phyloP scores from a whole-genome alignment of 2,797 vertebrate genomes.

The Gymnopithys bicolor region DNA sequence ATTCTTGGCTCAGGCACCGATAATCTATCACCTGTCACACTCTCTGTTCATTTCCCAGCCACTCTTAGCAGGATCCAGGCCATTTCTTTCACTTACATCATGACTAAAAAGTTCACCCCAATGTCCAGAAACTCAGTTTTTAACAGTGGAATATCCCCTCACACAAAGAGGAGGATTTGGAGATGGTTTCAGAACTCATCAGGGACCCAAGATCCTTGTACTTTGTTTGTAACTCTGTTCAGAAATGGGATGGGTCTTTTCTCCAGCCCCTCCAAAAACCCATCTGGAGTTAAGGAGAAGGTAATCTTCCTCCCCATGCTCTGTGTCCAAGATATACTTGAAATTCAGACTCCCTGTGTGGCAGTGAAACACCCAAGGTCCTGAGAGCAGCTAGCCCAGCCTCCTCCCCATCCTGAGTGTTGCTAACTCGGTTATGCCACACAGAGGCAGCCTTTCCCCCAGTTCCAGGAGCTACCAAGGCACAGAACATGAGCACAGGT shows the following conservation, averaged over 20 bases:
- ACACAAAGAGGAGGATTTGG: neutral
- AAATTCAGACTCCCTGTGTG: neutral
- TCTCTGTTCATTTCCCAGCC: neutral
- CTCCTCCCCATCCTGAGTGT: neutral
- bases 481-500: neutral
- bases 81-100: neutral
- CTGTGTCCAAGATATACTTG: neutral
- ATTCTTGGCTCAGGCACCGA: neutral
- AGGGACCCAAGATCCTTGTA: neutral
- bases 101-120: neutral
- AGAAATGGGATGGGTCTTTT: fast-evolving
- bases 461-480: neutral
- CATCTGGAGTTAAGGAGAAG: neutral
- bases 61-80: neutral
- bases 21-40: neutral
- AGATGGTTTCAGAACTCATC: neutral
- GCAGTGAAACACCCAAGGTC: neutral
- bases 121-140: neutral
- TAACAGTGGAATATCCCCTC: neutral
- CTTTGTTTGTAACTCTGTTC: neutral
- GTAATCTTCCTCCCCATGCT: neutral
- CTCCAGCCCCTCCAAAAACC: neutral
- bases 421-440: neutral
- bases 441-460: conserved; percentile 41
- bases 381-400: neutral